Percentiles rank a stretch among this genome's conserved stretches.
phyloP scores from a whole-genome alignment of 1,140 invertebrate genomes.

The Platyscapa corneri region DNA sequence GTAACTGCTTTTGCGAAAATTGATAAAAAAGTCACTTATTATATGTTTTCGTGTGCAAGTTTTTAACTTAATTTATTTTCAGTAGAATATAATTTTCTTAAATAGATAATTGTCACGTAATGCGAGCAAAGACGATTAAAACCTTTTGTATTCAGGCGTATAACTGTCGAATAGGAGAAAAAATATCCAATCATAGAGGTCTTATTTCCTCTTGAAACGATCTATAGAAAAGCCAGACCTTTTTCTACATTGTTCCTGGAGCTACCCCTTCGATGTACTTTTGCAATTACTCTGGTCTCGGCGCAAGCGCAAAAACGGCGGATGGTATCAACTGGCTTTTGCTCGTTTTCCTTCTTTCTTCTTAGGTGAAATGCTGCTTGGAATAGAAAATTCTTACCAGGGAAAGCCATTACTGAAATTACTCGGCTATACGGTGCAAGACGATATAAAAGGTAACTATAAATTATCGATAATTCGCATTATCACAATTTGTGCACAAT shows the following conservation, averaged over 20 bases:
- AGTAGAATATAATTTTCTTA: background rate
- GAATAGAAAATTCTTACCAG: constrained; percentile 53
- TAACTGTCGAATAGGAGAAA: constrained; percentile 45
- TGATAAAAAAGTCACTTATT: background rate
- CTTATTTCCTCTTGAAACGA: constrained; percentile 45
- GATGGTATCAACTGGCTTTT: constrained; percentile 40
- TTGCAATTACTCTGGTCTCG: constrained; percentile 41
- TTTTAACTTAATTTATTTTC: background rate
- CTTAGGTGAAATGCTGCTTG: constrained; percentile 45
- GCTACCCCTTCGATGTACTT: constrained; percentile 52
- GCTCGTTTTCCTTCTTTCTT: constrained; percentile 22
- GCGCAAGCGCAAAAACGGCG: constrained; percentile 42
- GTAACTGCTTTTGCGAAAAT: background rate
- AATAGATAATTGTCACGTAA: background rate
- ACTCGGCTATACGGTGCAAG: constrained; percentile 25
- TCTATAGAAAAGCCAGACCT: constrained; percentile 32
- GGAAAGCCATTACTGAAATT: constrained; percentile 54
- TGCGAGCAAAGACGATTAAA: constrained; percentile 17
- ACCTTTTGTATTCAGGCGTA: constrained; percentile 7
- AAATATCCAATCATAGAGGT: constrained; percentile 29
- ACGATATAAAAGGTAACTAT: constrained; percentile 47
- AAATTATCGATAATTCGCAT: constrained; percentile 52
- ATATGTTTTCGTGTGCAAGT: background rate
- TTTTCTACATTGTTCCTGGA: constrained; percentile 49
- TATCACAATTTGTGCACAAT: constrained; percentile 37